Evolutionary conservation across 2,888 invertebrate species (phyloP), one percentile per base, ranked within the genome.

Genomic region (Mycalesis mineus): DNA sequence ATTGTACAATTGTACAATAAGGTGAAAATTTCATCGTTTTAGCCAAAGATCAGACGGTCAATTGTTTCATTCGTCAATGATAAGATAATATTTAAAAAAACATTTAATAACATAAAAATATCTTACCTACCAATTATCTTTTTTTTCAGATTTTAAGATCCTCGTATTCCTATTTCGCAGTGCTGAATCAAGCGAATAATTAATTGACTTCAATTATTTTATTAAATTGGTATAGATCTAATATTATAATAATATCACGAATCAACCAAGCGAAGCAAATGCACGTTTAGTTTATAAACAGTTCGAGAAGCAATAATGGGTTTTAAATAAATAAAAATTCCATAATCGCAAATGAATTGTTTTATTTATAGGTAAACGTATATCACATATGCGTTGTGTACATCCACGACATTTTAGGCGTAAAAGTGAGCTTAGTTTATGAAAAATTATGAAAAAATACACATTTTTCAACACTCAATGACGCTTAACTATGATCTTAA

Each of bases 321-420:
- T 37, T 8, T 39, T 7, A 22, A 9, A 31, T 4, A 58, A 51
- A 67, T 76, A 78, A 73, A 72, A 73, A 67, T 70, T 44, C n/a
- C 8, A 7, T 8, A 9, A 33, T 68, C 77, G 82, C 82, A 84
- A 83, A 82, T 84, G 45, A 68, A 65, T 77, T 81, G 72, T 75
- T 86, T 88, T 87, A 85, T 83, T 84, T 80, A 82, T 80, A 84
- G 80, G 81, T 83, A 85, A 84, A 88, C 77, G 83, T 86, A 84
- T 88, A 88, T 88, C 88, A 88, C 88, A 86, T 86, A 84, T 81
- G 83, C 80, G 82, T 80, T 82, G 82, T 84, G 87, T 85, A 84
- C 83, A 85, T 82, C 77, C 77, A 84, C 81, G 84, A 83, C 74
- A 78, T 80, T 76, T 82, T 84, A 88, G 87, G 84, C 88, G 79